Evolutionary conservation across 1,140 invertebrate genomes (phyloP).

Genomic region (Asobara japonica): DNA sequence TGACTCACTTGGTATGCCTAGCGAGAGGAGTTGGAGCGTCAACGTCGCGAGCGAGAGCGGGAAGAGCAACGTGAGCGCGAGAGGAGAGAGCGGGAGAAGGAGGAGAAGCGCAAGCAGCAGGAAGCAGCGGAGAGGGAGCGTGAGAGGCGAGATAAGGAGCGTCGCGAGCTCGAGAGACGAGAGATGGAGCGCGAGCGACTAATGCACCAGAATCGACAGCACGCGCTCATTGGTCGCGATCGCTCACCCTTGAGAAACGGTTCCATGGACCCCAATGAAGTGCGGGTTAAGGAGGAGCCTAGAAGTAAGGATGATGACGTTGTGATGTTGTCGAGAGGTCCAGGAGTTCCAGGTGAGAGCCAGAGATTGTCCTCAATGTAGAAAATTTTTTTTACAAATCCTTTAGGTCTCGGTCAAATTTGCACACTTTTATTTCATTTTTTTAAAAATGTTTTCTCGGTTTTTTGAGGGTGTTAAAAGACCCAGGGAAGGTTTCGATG

Average conservation of each 20-base stretch:
- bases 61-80: slow-evolving; percentile 58
- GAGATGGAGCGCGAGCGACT: slow-evolving; percentile 75
- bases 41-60: slow-evolving; percentile 51
- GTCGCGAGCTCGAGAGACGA: slow-evolving; percentile 76
- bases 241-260: slow-evolving; percentile 79
- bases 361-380: no score
- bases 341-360: slow-evolving; percentile 49
- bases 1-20: no score
- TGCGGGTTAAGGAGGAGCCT: slow-evolving; percentile 74
- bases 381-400: no score
- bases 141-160: slow-evolving; percentile 65
- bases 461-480: no score
- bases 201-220: slow-evolving; percentile 69
- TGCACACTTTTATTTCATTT: no score
- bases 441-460: no score
- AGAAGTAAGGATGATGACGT: slow-evolving; percentile 72
- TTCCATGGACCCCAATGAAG: slow-evolving; percentile 61
- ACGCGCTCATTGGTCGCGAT: slow-evolving; percentile 67
- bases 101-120: slow-evolving; percentile 70
- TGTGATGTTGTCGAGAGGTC: slow-evolving; percentile 69
- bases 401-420: no score
- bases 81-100: slow-evolving; percentile 68
- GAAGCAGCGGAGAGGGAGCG: slow-evolving; percentile 68
- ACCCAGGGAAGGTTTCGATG: no score
- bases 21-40: slow-evolving; percentile 70